These are phyloP conservation scores for Virgularia gustaviana DNA, from an alignment of 92 coral and sea anemone genomes.

Conservation along the genomic window DNA sequence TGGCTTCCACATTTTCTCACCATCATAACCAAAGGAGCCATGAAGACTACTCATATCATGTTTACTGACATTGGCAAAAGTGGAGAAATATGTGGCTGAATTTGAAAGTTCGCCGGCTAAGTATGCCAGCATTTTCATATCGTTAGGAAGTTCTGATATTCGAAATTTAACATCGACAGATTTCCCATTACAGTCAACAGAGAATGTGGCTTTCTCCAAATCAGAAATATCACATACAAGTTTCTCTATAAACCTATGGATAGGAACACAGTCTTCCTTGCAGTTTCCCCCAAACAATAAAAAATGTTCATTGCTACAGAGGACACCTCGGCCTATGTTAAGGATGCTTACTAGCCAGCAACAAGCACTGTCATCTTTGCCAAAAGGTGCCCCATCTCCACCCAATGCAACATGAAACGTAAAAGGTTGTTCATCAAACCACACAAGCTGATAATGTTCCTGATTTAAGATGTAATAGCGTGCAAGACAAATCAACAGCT, in stretches of 20 bases:
- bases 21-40: constrained; percentile 43
- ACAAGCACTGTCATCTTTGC: constrained; percentile 13
- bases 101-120: too few relatives aligned
- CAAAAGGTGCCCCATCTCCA: too few relatives aligned
- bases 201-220: constrained; percentile 26
- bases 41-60: constrained; percentile 12
- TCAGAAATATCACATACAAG: constrained; percentile 26
- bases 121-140: too few relatives aligned
- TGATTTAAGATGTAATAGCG: constrained; percentile 1
- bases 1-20: constrained; percentile 47
- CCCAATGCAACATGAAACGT: constrained; percentile 3
- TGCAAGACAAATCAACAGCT: neutral
- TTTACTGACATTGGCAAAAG: constrained; percentile 26
- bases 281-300: too few relatives aligned
- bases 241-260: constrained; percentile 19
- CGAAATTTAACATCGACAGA: constrained; percentile 41
- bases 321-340: constrained; percentile 22
- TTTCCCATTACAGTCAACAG: constrained; percentile 10
- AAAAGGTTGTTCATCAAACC: constrained; percentile 22
- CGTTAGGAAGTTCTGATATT: too few relatives aligned
- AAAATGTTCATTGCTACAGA: constrained; percentile 28
- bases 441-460: constrained; percentile 12
- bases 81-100: too few relatives aligned
- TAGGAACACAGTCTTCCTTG: constrained; percentile 38
- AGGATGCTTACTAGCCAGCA: constrained; percentile 4